Percentiles rank a stretch among this genome's conserved stretches.
Evolutionary conservation across 2,888 invertebrate species (phyloP).

Genomic region (Griposia aprilina): DNA sequence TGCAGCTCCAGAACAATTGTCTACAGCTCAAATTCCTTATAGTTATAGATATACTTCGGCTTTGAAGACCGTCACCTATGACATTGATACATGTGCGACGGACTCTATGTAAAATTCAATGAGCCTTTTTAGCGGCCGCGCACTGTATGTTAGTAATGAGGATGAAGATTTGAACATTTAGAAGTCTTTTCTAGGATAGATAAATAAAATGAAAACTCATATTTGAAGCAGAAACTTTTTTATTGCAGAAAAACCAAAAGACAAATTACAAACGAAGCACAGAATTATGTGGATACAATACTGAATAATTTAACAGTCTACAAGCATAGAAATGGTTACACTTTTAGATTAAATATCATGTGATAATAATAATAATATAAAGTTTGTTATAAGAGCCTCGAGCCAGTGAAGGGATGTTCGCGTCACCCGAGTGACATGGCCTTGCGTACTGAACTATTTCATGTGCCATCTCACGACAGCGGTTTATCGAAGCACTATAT

Average conservation of each 20-base stretch:
- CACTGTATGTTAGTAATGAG: background rate
- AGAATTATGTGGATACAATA: conserved; percentile 55
- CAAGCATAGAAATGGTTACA: conserved; percentile 64
- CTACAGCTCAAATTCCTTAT: too few species aligned
- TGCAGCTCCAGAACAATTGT: background rate
- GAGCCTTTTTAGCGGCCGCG: background rate
- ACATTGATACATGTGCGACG: background rate
- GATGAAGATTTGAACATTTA: background rate
- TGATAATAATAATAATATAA: conserved; percentile 27
- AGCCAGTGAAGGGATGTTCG: conserved; percentile 73
- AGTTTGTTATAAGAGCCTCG: conserved; percentile 50
- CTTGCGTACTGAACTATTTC: conserved; percentile 69
- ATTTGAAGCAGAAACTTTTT: conserved; percentile 74
- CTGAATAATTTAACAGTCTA: conserved; percentile 69
- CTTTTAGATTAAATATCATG: conserved; percentile 42
- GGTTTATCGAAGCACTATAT: conserved; percentile 56
- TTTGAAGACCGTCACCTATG: background rate
- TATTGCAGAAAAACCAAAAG: conserved; percentile 67
- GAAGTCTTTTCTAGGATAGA: background rate
- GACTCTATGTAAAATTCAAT: background rate
- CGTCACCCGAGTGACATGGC: conserved; percentile 62
- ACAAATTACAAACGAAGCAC: conserved; percentile 68
- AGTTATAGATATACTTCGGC: background rate
- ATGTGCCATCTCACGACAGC: conserved; percentile 65
- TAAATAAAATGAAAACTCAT: conserved; percentile 46